Percentiles rank a stretch among this genome's conserved stretches.
phyloP scores from a whole-genome alignment of 2,113 vertebrate species.

The Mesoclemmys tuberculata region DNA sequence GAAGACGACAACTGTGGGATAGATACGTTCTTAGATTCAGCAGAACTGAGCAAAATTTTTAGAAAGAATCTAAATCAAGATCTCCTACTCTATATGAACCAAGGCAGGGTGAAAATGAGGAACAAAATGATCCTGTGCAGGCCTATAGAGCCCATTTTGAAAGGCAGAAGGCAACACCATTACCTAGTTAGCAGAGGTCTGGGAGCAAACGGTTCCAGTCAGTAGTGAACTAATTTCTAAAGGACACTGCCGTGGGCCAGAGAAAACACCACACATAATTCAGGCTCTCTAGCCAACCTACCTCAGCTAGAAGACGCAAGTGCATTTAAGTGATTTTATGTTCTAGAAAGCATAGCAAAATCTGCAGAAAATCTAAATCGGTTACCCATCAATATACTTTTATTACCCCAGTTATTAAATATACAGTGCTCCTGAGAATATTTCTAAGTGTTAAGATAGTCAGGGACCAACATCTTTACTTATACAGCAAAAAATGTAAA shows the following conservation, averaged over 20 bases:
- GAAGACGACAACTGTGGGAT: fast-evolving
- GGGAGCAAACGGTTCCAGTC: neutral
- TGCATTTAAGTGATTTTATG: neutral
- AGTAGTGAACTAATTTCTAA: fast-evolving
- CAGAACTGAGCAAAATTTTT: neutral
- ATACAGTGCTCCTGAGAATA: neutral
- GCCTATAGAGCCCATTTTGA: fast-evolving
- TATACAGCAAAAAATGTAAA: neutral
- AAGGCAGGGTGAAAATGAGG: neutral
- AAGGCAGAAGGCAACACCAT: neutral
- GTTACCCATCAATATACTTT: constrained; percentile 2
- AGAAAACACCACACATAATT: neutral
- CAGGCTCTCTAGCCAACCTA: fast-evolving
- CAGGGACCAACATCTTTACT: neutral
- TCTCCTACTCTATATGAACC: fast-evolving
- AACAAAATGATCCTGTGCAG: fast-evolving
- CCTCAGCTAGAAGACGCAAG: fast-evolving
- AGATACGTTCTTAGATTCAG: fast-evolving
- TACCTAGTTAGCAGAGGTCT: fast-evolving
- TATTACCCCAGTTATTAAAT: neutral
- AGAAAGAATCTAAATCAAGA: neutral
- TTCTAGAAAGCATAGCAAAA: neutral
- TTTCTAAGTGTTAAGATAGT: neutral
- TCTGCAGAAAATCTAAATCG: neutral
- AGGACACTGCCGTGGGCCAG: neutral